Evolutionary conservation across 2,888 invertebrate genomes (phyloP), one percentile per base, ranked within the genome.

Genomic region (Xanthia icteritia): DNA sequence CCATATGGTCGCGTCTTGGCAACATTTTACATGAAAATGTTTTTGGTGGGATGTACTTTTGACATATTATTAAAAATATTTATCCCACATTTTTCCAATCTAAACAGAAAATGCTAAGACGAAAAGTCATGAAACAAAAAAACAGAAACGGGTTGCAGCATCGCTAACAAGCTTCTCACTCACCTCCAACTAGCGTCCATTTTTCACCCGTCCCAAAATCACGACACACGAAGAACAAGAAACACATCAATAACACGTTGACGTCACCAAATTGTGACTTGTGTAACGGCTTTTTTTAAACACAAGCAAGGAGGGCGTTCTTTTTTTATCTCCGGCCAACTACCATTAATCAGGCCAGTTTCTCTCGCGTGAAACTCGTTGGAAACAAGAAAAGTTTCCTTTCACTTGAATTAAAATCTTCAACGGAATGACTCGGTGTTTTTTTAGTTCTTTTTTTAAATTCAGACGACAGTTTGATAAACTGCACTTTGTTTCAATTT

Each of bases 331-430:
- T 88, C 66, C 81, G 73, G 77, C 79, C 79, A 79, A 77, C 65
- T 76, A 86, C 90, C 92, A 93, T 93, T 94, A 92, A 94, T 94
- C 93, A 93, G 91, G 86, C 81, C 81, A n/a, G 69, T 71, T 83
- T 86, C 84, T 81, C 87, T 88, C 86, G 82, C 79, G 87, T 85
- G 88, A 87, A 92, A 91, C 89, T 92, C 88, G 87, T 86, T 88
- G 89, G 89, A 91, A 94, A 94, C 92, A 93, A 93, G 92, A 92
- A 94, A 94, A 94, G 89, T 94, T 93, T 91, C 89, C 92, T 93
- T 92, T 93, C 92, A 91, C 92, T 92, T 79, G 93, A 94, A 94
- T 94, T 94, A 94, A 94, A 94, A 92, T 92, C 92, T 92, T 90
- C 83, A 89, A 84, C 89, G 86, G 86, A 86, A 91, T 92, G 92